Evolutionary conservation across 2,113 vertebrate species (phyloP), one percentile per base, ranked within the genome.

Genomic region (Leptosomus discolor): DNA sequence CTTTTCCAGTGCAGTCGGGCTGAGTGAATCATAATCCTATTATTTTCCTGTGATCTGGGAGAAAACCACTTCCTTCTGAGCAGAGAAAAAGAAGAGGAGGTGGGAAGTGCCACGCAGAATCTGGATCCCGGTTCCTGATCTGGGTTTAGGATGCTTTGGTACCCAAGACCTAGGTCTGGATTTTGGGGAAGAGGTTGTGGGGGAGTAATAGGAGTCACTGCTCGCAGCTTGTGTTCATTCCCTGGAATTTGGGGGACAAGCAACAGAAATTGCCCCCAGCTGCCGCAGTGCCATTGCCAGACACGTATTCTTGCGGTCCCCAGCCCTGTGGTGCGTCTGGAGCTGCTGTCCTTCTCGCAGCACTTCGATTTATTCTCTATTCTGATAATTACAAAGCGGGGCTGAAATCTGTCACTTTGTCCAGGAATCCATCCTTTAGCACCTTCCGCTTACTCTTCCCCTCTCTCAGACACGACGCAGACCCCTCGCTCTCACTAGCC

Each of bases 241-340:
- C 51, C 76, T 57, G 73, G 64, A 71, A 81, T 53, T 1, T 29
- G 12, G 7, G 13, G 29, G 9, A 3, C 23, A 41, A 82, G 32
- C n/a, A 30, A 22, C 56, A 81, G 39, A 41, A 84, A 45, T 15
- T 15, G 1, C 30, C 75, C 36, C 14, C 43, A 37, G 53, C 46
- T 81, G 51, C 20, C 22, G 1, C 39, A 76, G 4, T 1, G 37
- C 32, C 23, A 65, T 8, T 30, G 45, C n/a, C 79, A 70, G 56
- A 18, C 41, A 8, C 22, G 5, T 3, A 67, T 3, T 26, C 20
- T 30, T 9, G 11, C 0, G 0, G 13, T 13, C 26, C n/a, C 20
- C 46, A 61, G 22, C 63, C 27, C n/a, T 10, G 34, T n/a, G 37
- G 34, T 12, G 34, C 7, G 11, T 5, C 56, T 8, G 63, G 58